Conservation (phyloP, 2,113 vertebrate genomes). For the Paralichthys olivaceus region DNA sequence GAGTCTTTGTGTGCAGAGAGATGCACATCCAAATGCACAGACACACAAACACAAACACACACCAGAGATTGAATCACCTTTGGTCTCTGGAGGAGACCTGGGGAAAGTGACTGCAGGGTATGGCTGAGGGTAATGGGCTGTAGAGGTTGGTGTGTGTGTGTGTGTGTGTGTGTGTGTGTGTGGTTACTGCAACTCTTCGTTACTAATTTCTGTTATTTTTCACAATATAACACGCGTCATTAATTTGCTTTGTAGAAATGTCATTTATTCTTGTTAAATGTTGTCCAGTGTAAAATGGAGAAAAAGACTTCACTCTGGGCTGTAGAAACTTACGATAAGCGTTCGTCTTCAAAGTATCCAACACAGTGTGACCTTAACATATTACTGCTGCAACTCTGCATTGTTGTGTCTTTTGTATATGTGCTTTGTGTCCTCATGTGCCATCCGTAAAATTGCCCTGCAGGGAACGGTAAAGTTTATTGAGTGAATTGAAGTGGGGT, state of each 20-base stretch:
- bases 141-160: constrained; percentile 35
- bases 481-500: constrained; percentile 57
- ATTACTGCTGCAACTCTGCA: background rate
- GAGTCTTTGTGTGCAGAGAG: constrained; percentile 5
- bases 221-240: background rate
- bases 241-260: background rate
- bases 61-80: constrained; percentile 49
- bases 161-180: background rate
- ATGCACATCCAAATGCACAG: background rate
- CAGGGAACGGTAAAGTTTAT: constrained; percentile 46
- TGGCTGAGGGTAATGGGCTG: constrained; percentile 36
- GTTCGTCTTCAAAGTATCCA: background rate
- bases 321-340: background rate
- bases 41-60: constrained; percentile 26
- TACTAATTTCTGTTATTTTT: background rate
- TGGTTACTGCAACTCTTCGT: background rate
- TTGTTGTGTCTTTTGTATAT: background rate
- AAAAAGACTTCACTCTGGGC: background rate
- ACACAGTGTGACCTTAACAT: background rate
- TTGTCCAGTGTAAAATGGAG: background rate
- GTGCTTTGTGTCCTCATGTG: background rate
- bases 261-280: background rate
- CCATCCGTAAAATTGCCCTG: constrained; percentile 27
- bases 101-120: constrained; percentile 56
- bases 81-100: constrained; percentile 61